These are phyloP conservation scores for Agrotis exclamationis DNA, from an alignment of 2,888 invertebrate genomes.

Conservation along the genomic window DNA sequence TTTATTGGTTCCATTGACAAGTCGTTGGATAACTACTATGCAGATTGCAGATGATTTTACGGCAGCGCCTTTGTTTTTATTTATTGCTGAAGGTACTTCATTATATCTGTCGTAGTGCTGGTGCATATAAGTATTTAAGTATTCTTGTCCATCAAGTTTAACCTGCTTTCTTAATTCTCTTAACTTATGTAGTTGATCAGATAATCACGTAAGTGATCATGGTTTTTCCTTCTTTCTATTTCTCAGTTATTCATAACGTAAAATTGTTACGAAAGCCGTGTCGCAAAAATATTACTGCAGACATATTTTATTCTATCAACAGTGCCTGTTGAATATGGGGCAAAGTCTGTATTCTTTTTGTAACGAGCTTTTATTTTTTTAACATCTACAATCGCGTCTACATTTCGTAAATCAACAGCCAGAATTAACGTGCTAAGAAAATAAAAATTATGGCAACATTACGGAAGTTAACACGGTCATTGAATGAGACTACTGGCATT, in stretches of 20 bases:
- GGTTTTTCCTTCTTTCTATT: neutral
- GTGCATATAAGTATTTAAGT: too few relatives aligned
- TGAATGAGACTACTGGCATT: slow-evolving; percentile 11
- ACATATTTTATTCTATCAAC: slow-evolving; percentile 11
- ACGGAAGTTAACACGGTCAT: neutral
- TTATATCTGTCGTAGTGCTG: too few relatives aligned
- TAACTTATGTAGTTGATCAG: neutral
- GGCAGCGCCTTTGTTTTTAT: neutral
- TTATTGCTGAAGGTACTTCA: neutral
- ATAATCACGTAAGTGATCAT: too few relatives aligned
- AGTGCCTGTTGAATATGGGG: neutral
- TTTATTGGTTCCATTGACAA: slow-evolving; percentile 12
- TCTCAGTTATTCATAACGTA: neutral
- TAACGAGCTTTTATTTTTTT: slow-evolving; percentile 1
- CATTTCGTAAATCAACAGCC: slow-evolving; percentile 5
- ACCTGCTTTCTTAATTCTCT: neutral
- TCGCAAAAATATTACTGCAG: slow-evolving; percentile 8
- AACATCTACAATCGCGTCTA: neutral
- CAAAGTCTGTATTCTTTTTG: neutral
- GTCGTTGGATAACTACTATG: neutral
- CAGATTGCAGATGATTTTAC: slow-evolving; percentile 1
- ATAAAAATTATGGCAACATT: neutral
- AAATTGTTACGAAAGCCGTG: neutral
- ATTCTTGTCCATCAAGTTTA: neutral
- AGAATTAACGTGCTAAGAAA: neutral